phyloP scores from a whole-genome alignment of 1,140 invertebrate species.

The Drosophila subpulchrella region DNA sequence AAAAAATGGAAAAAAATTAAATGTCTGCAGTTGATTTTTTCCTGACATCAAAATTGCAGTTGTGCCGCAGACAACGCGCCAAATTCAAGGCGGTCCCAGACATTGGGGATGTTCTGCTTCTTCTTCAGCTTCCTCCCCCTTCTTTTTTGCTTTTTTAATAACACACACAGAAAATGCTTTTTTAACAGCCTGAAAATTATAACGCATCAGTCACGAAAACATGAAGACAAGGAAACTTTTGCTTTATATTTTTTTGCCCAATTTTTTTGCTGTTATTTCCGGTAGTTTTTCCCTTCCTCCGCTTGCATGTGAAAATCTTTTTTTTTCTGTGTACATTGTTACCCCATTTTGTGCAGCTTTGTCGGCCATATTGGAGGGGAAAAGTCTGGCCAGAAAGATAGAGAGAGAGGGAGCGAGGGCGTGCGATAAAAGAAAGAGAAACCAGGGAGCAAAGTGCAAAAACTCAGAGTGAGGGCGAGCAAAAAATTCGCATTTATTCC shows the following conservation, averaged over 20 bases:
- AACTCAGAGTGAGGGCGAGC: constrained; percentile 14
- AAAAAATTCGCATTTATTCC: constrained; percentile 47
- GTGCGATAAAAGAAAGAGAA: constrained; percentile 1
- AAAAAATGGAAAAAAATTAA: constrained; percentile 31
- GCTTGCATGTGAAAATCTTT: constrained; percentile 53
- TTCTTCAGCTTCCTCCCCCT: constrained; percentile 28
- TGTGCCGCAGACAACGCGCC: constrained; percentile 42
- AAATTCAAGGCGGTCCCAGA: constrained; percentile 61
- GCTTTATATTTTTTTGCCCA: not conserved
- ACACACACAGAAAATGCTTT: constrained; percentile 72
- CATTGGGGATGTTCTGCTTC: constrained; percentile 26
- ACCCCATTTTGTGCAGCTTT: constrained; percentile 46
- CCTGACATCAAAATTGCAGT: constrained; percentile 77
- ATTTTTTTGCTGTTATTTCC: constrained; percentile 5
- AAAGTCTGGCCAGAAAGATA: constrained; percentile 43
- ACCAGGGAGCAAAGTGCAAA: constrained; percentile 6
- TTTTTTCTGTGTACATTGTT: constrained; percentile 23
- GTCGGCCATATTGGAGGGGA: constrained; percentile 61
- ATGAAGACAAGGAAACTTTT: constrained; percentile 31
- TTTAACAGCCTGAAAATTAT: constrained; percentile 81
- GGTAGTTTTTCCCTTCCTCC: not conserved
- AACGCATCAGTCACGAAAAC: constrained; percentile 81
- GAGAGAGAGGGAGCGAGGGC: constrained; percentile 9
- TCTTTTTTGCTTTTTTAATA: constrained; percentile 50
- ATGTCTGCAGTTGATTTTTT: constrained; percentile 76